Evolutionary conservation across 2,797 vertebrate genomes (phyloP).

Genomic region (Neosalanx taihuensis): DNA sequence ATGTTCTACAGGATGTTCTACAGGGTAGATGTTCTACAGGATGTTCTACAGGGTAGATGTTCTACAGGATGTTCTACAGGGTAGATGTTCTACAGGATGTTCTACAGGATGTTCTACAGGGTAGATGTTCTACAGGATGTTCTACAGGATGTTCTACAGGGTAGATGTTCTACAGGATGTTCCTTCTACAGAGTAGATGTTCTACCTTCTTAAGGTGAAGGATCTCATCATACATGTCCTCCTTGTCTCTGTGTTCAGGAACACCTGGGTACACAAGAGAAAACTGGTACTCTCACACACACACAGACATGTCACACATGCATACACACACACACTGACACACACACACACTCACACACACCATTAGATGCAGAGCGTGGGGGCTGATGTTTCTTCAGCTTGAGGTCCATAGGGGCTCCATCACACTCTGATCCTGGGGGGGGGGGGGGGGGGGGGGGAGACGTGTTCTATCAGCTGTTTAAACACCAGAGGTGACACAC

Average conservation of each 20-base stretch:
- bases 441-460: background rate
- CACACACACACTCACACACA: conserved; percentile 46
- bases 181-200: background rate
- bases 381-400: conserved; percentile 42
- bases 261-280: conserved; percentile 57
- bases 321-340: background rate
- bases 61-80: too few species aligned
- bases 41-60: background rate
- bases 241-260: conserved; percentile 81
- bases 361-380: conserved; percentile 73
- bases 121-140: background rate
- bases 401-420: too few species aligned
- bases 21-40: too few species aligned
- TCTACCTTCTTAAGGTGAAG: conserved; percentile 90
- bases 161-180: background rate
- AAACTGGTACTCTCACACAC: background rate
- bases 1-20: background rate
- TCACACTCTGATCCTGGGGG: too few species aligned
- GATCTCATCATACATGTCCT: conserved; percentile 95
- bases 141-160: background rate
- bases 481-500: too few species aligned
- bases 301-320: conserved; percentile 6
- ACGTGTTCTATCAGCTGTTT: too few species aligned
- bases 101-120: too few species aligned
- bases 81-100: too few species aligned